Percentiles rank a stretch among this genome's conserved stretches.
These are phyloP conservation scores for Ochropacha duplaris DNA, from an alignment of 2,888 invertebrate species.

Conservation along the genomic window DNA sequence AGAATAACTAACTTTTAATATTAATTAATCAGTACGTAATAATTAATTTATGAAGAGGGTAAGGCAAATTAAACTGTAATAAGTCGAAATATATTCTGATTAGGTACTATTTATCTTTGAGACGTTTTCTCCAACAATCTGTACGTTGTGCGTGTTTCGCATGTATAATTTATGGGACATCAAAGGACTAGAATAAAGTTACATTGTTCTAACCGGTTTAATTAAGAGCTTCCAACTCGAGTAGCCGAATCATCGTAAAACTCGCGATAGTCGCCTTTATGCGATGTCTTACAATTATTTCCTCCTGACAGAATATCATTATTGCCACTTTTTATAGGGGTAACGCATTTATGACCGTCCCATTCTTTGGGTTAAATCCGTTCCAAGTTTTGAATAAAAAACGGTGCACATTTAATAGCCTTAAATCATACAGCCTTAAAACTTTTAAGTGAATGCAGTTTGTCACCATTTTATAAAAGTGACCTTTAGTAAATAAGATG, in stretches of 20 bases:
- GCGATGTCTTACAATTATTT: slow-evolving; percentile 60
- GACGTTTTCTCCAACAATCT: slow-evolving; percentile 24
- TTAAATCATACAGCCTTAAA: background rate
- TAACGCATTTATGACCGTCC: slow-evolving; percentile 53
- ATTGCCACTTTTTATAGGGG: slow-evolving; percentile 62
- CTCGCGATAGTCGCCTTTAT: slow-evolving; percentile 37
- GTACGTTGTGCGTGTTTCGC: slow-evolving; percentile 24
- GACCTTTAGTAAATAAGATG: no score
- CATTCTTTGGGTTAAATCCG: slow-evolving; percentile 36
- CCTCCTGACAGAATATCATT: slow-evolving; percentile 60
- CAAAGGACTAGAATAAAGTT: slow-evolving; percentile 32
- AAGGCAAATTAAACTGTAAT: background rate
- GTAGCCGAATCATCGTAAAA: slow-evolving; percentile 51
- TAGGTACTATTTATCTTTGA: slow-evolving; percentile 12
- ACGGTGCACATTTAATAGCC: background rate
- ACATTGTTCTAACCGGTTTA: slow-evolving; percentile 46
- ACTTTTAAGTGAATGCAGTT: background rate
- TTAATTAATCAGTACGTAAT: background rate
- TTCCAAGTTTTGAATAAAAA: slow-evolving; percentile 15
- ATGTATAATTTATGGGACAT: slow-evolving; percentile 41
- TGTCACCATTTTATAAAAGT: background rate
- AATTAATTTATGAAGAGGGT: background rate
- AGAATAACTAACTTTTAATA: background rate
- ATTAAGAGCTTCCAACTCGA: slow-evolving; percentile 49
- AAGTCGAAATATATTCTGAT: background rate